Base-by-base conservation (phyloP, 2,797 vertebrate species). In the Gallinago stenura region DNA sequence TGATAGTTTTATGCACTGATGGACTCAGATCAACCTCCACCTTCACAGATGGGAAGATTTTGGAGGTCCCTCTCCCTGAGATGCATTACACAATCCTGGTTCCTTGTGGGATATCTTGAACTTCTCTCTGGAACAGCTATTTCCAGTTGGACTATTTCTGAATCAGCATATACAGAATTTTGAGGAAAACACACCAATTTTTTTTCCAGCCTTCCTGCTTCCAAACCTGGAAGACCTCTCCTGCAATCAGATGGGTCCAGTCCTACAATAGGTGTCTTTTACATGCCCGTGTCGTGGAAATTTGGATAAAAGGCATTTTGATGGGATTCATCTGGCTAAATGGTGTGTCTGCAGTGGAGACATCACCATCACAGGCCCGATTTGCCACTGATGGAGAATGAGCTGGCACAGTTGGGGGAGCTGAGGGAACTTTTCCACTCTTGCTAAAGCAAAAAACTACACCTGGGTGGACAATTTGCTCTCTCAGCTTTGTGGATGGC, bases 291-390 rank as follows among this genome's bases (percentile, higher is more conserved):
- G 2, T 15, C 17, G 7, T 7, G 24, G 31, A 86, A 6, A 64
- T 20, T 13, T 28, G 28, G 31, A 25, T 39, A 56, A 79, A 82
- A 60, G 15, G 9, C 1, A 0, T 62, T 92, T 71, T 43, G 28
- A 46, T 22, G 20, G 66, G 28, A 64, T 78, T 60, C 35, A 12
- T 76, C 51, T 48, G 28, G 39, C 14, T 78, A 26, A 81, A 87
- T 0, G 0, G 5, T 3, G 2, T 28, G 18, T 39, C 33, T 82
- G 58, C 53, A 76, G 5, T 28, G 21, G 24, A 73, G 66, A 46
- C 2, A 6, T 9, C 39, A 51, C 35, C 13, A 12, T 11, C 11
- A 2, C 25, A 33, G 25, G 9, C 6, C 8, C 4, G 2, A 3
- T 35, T 87, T 68, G 9, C 54, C 3, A 20, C 6, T 20, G 48